Percentiles rank a stretch among this genome's conserved stretches.
phyloP scores from a whole-genome alignment of 2,797 vertebrate species.

The Lates japonicus region DNA sequence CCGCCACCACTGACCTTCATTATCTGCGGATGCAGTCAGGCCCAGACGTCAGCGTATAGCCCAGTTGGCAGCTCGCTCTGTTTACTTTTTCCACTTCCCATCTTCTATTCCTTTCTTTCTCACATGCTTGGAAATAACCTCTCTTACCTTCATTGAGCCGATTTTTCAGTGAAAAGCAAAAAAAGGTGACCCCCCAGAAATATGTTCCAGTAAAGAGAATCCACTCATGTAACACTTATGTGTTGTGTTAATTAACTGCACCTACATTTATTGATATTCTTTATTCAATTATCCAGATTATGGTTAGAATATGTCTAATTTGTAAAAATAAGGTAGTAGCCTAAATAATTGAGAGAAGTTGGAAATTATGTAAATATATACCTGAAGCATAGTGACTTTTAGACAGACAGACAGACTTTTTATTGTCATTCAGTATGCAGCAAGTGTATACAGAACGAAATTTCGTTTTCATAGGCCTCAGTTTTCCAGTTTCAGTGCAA shows the following conservation, averaged over 20 bases:
- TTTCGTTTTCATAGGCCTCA: too few relatives aligned
- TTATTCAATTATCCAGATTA: neutral
- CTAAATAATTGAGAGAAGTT: too few relatives aligned
- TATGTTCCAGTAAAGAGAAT: neutral
- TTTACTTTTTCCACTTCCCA: conserved; percentile 72
- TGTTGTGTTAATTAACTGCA: too few relatives aligned
- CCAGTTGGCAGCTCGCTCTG: conserved; percentile 60
- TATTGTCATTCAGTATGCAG: too few relatives aligned
- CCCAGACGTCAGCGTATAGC: conserved; percentile 56
- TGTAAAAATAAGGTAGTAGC: too few relatives aligned
- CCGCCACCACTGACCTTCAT: conserved; percentile 67
- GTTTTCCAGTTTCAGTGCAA: too few relatives aligned
- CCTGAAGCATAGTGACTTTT: too few relatives aligned
- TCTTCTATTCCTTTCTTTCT: conserved; percentile 54
- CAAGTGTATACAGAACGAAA: too few relatives aligned
- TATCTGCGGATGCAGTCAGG: conserved; percentile 78
- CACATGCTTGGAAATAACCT: conserved; percentile 41
- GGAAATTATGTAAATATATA: too few relatives aligned
- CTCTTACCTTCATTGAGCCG: conserved; percentile 8
- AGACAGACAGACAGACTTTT: too few relatives aligned
- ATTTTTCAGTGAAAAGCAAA: conserved; percentile 6
- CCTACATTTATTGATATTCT: too few relatives aligned
- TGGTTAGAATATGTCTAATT: neutral
- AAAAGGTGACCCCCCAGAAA: neutral
- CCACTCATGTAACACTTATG: too few relatives aligned